These are phyloP conservation scores for Disparrhopalites patrizii DNA, from an alignment of 2,888 invertebrate genomes.

Conservation along the genomic window DNA sequence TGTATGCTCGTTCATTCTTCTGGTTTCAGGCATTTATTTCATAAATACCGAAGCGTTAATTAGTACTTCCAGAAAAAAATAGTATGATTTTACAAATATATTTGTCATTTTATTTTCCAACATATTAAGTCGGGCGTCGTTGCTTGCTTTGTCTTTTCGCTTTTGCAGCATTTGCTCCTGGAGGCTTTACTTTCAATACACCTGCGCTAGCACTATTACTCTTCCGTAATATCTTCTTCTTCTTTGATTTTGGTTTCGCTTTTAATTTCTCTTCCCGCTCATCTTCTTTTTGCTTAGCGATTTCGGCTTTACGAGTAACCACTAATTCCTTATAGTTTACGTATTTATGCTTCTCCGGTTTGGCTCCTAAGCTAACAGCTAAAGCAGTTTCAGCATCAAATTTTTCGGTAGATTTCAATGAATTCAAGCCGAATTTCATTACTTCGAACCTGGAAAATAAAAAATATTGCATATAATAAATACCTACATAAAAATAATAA, in stretches of 20 bases:
- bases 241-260: conserved; percentile 13
- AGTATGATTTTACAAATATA: too few species aligned
- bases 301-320: conserved; percentile 59
- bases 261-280: conserved; percentile 5
- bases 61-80: too few species aligned
- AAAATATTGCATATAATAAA: not conserved
- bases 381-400: conserved; percentile 72
- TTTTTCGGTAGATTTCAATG: conserved; percentile 66
- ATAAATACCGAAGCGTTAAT: too few species aligned
- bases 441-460: conserved; percentile 58
- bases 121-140: too few species aligned
- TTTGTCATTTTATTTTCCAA: too few species aligned
- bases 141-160: too few species aligned
- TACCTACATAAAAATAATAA: too few species aligned
- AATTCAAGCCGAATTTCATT: conserved; percentile 76
- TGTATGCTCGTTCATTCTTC: too few species aligned
- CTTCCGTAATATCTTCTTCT: not conserved
- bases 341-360: conserved; percentile 65
- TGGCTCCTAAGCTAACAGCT: conserved; percentile 77
- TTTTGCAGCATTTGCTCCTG: too few species aligned
- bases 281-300: conserved; percentile 50
- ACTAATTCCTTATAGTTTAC: conserved; percentile 69
- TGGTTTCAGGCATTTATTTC: too few species aligned
- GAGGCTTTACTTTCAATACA: not conserved
- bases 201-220: not conserved